Conservation (phyloP, 2,888 invertebrate species). For the Teleogryllus oceanicus region DNA sequence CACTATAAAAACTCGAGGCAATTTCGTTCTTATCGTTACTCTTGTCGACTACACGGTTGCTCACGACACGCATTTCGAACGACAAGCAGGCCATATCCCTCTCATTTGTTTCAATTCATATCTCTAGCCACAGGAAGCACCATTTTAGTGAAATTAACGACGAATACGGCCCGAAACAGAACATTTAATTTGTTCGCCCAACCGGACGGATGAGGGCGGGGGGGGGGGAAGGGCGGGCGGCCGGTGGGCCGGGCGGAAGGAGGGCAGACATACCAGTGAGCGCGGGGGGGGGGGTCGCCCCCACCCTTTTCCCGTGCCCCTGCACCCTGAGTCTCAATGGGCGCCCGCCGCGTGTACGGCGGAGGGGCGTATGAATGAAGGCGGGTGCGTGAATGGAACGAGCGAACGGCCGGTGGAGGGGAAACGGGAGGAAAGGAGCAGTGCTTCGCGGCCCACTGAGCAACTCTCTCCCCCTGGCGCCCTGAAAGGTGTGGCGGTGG, state of each 20-base stretch:
- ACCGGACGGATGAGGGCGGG: neutral
- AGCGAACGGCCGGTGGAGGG: neutral
- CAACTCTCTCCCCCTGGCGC: too few species aligned
- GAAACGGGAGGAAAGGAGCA: neutral
- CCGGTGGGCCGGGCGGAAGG: conserved; percentile 4
- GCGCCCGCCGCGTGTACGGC: too few species aligned
- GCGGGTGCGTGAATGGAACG: neutral
- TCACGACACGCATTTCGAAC: neutral
- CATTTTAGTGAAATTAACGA: neutral
- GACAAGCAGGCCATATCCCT: neutral
- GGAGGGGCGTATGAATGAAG: neutral
- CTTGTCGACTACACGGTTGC: too few species aligned
- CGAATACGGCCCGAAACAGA: neutral
- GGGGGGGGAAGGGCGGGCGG: too few species aligned
- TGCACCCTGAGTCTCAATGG: too few species aligned
- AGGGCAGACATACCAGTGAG: neutral
- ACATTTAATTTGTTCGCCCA: neutral
- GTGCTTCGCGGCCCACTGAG: neutral
- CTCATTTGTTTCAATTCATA: conserved; percentile 18
- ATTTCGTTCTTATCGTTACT: too few species aligned
- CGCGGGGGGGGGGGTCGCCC: neutral
- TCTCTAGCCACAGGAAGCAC: neutral
- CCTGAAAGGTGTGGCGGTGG: too few species aligned
- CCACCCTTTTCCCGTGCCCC: neutral
- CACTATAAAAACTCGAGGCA: too few species aligned